Conservation (phyloP, 2,888 invertebrate genomes). For the Polyommatus iphigenia region DNA sequence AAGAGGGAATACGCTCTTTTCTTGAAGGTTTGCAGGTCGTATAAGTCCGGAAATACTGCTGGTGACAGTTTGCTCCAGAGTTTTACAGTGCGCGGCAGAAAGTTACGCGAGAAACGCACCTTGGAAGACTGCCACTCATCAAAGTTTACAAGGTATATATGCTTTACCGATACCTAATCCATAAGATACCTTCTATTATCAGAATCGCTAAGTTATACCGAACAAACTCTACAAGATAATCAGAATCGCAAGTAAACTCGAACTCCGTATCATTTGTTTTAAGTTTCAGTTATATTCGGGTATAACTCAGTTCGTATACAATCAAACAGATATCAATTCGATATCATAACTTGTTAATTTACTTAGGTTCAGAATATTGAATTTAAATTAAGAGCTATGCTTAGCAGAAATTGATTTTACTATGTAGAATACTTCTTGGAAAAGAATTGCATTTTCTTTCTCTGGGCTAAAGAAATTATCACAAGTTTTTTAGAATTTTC, state of each 20-base stretch:
- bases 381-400: neutral
- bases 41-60: too few relatives aligned
- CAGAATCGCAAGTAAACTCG: conserved; percentile 13
- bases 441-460: neutral
- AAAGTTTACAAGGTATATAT: too few relatives aligned
- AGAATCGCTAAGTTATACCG: conserved; percentile 11
- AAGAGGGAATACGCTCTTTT: too few relatives aligned
- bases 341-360: neutral
- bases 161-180: too few relatives aligned
- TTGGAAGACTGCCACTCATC: too few relatives aligned
- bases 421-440: neutral
- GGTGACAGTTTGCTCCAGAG: too few relatives aligned
- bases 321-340: neutral
- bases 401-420: neutral
- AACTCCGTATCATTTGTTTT: conserved; percentile 22
- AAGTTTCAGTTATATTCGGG: conserved; percentile 25
- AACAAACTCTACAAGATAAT: conserved; percentile 24
- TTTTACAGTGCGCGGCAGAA: too few relatives aligned
- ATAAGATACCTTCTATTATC: neutral
- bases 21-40: too few relatives aligned
- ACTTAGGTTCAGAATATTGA: conserved; percentile 14
- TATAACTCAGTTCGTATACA: neutral
- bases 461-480: neutral
- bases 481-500: too few relatives aligned
- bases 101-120: too few relatives aligned